A percentile compares a stretch with the other conserved stretches of the same genome.
These are phyloP conservation scores for Oceanodroma leucorhoa DNA, from an alignment of 2,797 vertebrate species.

Conservation along the genomic window DNA sequence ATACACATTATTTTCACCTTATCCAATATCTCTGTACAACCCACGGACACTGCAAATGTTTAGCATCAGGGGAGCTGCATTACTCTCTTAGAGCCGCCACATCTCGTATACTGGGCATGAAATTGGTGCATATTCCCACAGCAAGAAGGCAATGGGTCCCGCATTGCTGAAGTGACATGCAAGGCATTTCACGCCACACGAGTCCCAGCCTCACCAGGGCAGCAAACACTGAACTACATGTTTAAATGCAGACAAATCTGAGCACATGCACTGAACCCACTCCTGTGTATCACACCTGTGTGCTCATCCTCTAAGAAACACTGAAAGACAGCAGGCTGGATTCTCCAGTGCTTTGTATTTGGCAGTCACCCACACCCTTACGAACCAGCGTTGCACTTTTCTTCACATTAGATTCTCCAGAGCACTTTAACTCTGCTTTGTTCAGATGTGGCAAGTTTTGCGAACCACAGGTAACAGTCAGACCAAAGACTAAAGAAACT, in stretches of 20 bases:
- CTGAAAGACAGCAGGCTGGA: background rate
- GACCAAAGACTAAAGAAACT: background rate
- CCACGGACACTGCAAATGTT: background rate
- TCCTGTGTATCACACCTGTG: background rate
- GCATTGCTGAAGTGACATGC: accelerated
- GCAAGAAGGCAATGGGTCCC: background rate
- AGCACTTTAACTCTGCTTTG: background rate
- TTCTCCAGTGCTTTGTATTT: background rate
- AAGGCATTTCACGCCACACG: background rate
- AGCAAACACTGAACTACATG: background rate
- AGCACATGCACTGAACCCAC: background rate
- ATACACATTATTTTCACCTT: background rate
- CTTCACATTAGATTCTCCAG: background rate
- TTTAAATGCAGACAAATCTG: background rate
- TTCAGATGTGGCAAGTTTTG: background rate
- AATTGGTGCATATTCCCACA: background rate
- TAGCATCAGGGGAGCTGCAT: background rate
- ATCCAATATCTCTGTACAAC: background rate
- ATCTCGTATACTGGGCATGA: background rate
- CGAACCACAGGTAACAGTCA: background rate
- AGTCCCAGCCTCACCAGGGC: background rate
- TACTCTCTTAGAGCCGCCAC: background rate
- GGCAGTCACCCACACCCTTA: accelerated
- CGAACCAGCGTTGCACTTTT: accelerated
- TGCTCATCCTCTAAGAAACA: background rate